Evolutionary conservation across 2,113 vertebrate genomes (phyloP), one percentile per base, ranked within the genome.

Genomic region (Aleadryas rufinucha): DNA sequence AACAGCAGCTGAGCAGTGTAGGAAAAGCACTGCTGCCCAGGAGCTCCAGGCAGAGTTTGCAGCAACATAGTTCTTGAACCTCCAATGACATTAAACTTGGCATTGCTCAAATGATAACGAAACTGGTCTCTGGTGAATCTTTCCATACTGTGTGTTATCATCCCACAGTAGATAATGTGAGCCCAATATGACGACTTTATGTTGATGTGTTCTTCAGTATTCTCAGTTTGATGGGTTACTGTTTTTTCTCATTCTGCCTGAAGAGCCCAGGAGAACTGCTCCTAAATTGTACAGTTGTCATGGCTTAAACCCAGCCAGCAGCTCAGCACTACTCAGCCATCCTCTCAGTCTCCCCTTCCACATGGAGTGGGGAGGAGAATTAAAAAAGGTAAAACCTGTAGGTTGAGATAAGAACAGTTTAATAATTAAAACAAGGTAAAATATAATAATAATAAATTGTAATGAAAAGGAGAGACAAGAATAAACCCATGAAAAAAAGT

Each of bases 341-440:
- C 30, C 8, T 7, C 33, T 28, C 12, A 50, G 23, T n/a, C 13
- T 66, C 28, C 6, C 28, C 24, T 82, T 20, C 39, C 39, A 26
- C 18, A 7, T 15, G 60, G 28, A 6, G 30, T 26, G 24, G 16
- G 24, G 28, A 45, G 45, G 10, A 59, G 23, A 45, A 39, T 52
- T 13, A 0, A 8, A 53, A 35, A 53, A 53, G 4, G 5, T n/a
- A 68, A 65, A 42, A 42, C 6, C 9, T 0, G 0, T 42, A 9
- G 15, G 21, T 5, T 45, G 23, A 59, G 20, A 59, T 45, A 45
- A 30, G 13, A 45, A 21, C 1, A 53, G 6, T 60, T 66, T 68
- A n/a, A 66, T 24, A 52, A 59, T 24, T 33, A 16, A 60, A 89
- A 39, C 19, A 60, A n/a, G 26, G 11, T n/a, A 15, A 68, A 76